Conservation (phyloP, 2,797 vertebrate species). For the Mormyrus proboscirostris region DNA sequence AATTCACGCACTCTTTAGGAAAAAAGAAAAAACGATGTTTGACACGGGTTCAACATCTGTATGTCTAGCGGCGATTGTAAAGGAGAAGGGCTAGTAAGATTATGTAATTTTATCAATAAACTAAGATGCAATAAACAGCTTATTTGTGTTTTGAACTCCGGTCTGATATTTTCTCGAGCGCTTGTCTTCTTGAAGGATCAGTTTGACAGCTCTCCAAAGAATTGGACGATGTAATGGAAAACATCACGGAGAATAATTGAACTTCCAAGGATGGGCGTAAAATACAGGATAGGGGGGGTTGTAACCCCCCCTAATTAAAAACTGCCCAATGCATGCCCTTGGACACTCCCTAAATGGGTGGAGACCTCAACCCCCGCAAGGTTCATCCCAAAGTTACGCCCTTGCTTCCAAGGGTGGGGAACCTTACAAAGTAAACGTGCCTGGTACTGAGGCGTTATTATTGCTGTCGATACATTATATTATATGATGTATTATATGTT, state of each 20-base stretch:
- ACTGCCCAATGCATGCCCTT: neutral
- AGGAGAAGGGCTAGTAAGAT: neutral
- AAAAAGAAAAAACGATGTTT: neutral
- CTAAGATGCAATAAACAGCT: neutral
- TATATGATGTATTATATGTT: neutral
- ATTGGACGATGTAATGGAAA: neutral
- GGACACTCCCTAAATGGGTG: neutral
- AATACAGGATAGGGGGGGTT: neutral
- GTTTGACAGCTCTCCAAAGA: neutral
- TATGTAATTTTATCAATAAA: neutral
- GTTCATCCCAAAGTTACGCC: neutral
- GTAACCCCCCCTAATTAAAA: neutral
- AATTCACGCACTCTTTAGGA: neutral
- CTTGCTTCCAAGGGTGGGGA: neutral
- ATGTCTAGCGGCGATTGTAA: neutral
- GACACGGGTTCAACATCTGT: neutral
- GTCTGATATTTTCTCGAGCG: neutral
- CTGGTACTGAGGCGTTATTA: neutral
- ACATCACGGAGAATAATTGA: neutral
- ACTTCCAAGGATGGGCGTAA: neutral
- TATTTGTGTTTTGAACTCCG: neutral
- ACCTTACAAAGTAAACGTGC: neutral
- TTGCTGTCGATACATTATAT: neutral
- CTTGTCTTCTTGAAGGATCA: neutral
- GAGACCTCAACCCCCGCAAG: neutral